Conservation (phyloP, 2,888 invertebrate genomes). For the Quadroppia sp. region DNA sequence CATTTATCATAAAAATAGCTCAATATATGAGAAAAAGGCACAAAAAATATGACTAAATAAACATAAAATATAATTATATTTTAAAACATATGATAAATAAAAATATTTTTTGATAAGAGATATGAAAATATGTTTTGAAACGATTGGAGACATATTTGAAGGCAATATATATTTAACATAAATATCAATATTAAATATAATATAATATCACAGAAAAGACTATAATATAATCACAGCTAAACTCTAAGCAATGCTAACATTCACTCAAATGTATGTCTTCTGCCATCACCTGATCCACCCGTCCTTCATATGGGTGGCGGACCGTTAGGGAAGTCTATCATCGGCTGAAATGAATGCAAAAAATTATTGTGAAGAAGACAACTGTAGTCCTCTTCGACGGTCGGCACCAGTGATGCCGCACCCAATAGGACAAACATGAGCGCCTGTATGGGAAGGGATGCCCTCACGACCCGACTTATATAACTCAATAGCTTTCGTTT, state of each 20-base stretch:
- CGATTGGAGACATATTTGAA: background rate
- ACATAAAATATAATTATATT: too few relatives aligned
- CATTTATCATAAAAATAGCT: too few relatives aligned
- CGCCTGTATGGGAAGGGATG: constrained; percentile 90
- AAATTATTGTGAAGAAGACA: constrained; percentile 80
- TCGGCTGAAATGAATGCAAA: constrained; percentile 76
- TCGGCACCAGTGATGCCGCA: constrained; percentile 84
- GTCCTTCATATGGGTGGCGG: constrained; percentile 77
- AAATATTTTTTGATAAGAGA: too few relatives aligned
- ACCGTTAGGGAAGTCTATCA: constrained; percentile 83
- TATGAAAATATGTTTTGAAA: too few relatives aligned
- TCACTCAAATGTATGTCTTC: background rate
- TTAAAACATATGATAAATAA: too few relatives aligned
- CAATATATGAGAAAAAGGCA: too few relatives aligned
- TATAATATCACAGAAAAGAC: constrained; percentile 23
- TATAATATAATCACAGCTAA: constrained; percentile 14
- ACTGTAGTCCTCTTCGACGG: constrained; percentile 72
- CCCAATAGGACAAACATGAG: constrained; percentile 86
- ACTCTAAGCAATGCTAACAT: background rate
- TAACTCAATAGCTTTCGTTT: constrained; percentile 61
- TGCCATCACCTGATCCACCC: background rate
- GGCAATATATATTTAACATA: background rate
- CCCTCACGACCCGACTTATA: constrained; percentile 81
- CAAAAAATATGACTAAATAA: too few relatives aligned
- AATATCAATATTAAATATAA: background rate